Conservation (phyloP, 2,797 vertebrate genomes). For the Saxicola maurus region DNA sequence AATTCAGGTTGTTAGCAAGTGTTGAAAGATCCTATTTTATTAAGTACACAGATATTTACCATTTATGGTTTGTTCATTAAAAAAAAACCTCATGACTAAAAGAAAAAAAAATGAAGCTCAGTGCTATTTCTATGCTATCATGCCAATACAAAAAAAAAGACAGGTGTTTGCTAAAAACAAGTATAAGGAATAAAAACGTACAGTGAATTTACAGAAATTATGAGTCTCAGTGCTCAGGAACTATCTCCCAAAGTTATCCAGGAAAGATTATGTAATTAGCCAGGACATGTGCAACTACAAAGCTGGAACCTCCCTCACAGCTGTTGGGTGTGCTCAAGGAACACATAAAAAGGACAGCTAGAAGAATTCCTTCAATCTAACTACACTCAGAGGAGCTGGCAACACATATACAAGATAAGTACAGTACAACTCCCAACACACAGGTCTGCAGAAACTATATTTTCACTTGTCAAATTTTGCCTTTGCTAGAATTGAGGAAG, state of each 20-base stretch:
- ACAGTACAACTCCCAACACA: neutral
- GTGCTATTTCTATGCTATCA: neutral
- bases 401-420: neutral
- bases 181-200: neutral
- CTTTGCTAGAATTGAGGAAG: neutral
- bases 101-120: neutral
- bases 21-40: neutral
- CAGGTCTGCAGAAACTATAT: neutral
- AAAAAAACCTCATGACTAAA: neutral
- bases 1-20: neutral
- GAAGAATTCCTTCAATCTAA: neutral
- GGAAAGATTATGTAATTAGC: neutral
- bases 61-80: neutral
- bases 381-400: neutral
- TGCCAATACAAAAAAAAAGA: neutral
- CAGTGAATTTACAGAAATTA: neutral
- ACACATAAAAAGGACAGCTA: neutral
- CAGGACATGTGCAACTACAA: rapidly evolving
- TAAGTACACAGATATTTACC: neutral
- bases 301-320: neutral
- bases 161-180: rapidly evolving
- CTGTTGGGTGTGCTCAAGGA: neutral
- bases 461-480: neutral
- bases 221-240: neutral
- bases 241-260: neutral